phyloP scores from a whole-genome alignment of 2,888 invertebrate genomes.

The Protodeltote pygarga region DNA sequence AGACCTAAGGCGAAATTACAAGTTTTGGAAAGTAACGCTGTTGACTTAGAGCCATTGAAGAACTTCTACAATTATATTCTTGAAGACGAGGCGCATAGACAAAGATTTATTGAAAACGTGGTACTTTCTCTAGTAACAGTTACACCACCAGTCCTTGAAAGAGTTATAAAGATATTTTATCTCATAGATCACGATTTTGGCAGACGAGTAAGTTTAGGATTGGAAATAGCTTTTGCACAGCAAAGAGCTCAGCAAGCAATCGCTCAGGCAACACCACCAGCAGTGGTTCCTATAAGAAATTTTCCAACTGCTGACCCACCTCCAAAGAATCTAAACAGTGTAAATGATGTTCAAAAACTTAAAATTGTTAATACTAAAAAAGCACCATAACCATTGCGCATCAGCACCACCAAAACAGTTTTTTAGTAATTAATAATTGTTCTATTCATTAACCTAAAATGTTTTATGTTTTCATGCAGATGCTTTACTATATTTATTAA shows the following conservation, averaged over 20 bases:
- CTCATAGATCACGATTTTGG: slow-evolving; percentile 92
- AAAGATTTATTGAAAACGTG: slow-evolving; percentile 32
- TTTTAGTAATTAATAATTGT: too few relatives aligned
- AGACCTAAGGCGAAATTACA: slow-evolving; percentile 40
- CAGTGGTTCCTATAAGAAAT: slow-evolving; percentile 12
- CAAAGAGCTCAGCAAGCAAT: slow-evolving; percentile 6
- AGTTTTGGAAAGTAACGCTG: slow-evolving; percentile 45
- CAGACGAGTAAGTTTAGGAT: slow-evolving; percentile 79
- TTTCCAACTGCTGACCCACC: slow-evolving; percentile 6
- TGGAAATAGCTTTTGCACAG: slow-evolving; percentile 20
- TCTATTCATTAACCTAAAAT: too few relatives aligned
- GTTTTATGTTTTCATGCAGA: too few relatives aligned
- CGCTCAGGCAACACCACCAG: slow-evolving; percentile 4
- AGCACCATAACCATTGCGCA: too few relatives aligned
- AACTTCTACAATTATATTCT: slow-evolving; percentile 88
- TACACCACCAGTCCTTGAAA: slow-evolving; percentile 76
- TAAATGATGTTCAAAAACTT: too few relatives aligned
- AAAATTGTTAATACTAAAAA: background rate
- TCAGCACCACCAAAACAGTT: too few relatives aligned
- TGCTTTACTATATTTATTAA: too few relatives aligned
- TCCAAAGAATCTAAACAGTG: background rate
- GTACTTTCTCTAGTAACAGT: slow-evolving; percentile 10
- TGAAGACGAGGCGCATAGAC: slow-evolving; percentile 84
- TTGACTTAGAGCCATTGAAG: slow-evolving; percentile 86
- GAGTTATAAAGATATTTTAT: slow-evolving; percentile 92